Base-by-base conservation (phyloP, 2,113 vertebrate species). In the Pluvianellus socialis region DNA sequence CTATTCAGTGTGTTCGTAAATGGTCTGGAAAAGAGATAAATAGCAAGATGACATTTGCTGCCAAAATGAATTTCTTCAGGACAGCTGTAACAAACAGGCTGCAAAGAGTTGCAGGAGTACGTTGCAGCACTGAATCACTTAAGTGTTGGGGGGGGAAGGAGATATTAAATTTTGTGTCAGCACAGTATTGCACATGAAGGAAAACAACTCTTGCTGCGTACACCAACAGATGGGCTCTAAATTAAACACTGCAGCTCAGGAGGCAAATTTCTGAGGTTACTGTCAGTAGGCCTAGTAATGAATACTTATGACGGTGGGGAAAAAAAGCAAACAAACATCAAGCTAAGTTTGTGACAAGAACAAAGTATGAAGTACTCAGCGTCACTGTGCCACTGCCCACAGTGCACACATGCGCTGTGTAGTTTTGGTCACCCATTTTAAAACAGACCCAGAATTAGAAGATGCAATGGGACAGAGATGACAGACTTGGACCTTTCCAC, bases 21-120 rank as follows among this genome's bases (percentile, higher is more conserved):
- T 33, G 50, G 67, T 42, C 79, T 80, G 68, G 83, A 92, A 94
- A 83, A 92, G 38, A 92, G 94, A 91, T 55, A 84, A 95, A 89
- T 10, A 80, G 59, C 50, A 74, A 77, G 75, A 92, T 80, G 83
- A 81, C 72, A 94, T 86, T 70, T 91, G 55, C 72, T 88, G 86
- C 71, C 94, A 95, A 79, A 56, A 90, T 49, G 1, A 61, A 73
- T 90, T 94, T 94, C 82, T 83, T 86, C 83, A 67, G 82, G 83
- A 77, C 33, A 70, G 63, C 26, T 50, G 72, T 84, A 92, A 91
- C 53, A 67, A 80, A 53, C 80, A 95, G 88, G 35, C 75, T 62
- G 72, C 1, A 0, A 80, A 83, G 62, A 91, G 50, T 55, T 71
- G 55, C 88, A 80, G 79, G 65, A 95, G 24, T 23, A 50, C 32